Conservation (phyloP, 1,140 invertebrate species). For the Rhopalosiphum padi region DNA sequence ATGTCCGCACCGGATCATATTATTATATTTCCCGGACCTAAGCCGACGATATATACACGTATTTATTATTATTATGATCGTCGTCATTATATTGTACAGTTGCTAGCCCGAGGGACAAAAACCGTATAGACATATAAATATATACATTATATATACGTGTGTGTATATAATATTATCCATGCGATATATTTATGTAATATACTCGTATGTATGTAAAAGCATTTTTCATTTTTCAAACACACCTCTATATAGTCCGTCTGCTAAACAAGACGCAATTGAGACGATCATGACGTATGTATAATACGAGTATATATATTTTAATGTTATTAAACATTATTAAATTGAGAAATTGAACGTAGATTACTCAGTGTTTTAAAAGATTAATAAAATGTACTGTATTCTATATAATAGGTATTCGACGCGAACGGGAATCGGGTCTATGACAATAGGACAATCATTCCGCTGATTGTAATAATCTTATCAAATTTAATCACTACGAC, state of each 20-base stretch:
- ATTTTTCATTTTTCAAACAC: not conserved
- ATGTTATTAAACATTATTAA: not conserved
- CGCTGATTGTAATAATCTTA: not conserved
- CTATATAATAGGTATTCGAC: not conserved
- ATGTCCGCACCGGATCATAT: conserved; percentile 24
- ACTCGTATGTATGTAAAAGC: not conserved
- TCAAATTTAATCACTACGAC: not conserved
- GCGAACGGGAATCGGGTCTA: not conserved
- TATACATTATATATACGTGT: not conserved
- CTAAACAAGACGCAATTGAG: not conserved
- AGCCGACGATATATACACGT: not conserved
- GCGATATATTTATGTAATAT: not conserved
- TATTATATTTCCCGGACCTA: not conserved
- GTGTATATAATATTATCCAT: not conserved
- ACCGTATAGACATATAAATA: not conserved
- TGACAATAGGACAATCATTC: not conserved
- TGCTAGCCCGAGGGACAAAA: not conserved
- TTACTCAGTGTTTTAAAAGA: not conserved
- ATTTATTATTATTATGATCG: not conserved
- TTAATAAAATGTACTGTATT: not conserved
- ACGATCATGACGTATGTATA: not conserved
- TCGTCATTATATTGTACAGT: not conserved
- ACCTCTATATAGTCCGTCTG: not conserved
- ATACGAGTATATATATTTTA: not conserved
- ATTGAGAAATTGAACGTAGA: not conserved